phyloP scores from a whole-genome alignment of 2,113 vertebrate genomes.

The Fregetta grallaria region DNA sequence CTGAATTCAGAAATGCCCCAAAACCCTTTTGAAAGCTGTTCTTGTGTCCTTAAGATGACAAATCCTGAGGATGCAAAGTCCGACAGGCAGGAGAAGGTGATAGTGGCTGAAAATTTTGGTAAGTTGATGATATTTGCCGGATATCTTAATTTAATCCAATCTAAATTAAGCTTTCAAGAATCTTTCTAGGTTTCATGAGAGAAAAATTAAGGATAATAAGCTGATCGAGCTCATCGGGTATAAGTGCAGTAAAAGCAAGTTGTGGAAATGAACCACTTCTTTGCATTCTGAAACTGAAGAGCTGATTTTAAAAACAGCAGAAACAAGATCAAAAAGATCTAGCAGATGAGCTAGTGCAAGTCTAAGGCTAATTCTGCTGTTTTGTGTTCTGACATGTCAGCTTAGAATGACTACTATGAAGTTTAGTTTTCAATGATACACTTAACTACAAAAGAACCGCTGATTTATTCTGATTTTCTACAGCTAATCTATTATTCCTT shows the following conservation, averaged over 20 bases:
- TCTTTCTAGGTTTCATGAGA: neutral
- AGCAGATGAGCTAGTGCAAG: neutral
- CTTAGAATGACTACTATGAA: neutral
- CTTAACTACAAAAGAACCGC: neutral
- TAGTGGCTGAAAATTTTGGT: neutral
- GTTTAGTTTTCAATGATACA: neutral
- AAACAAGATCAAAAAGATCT: neutral
- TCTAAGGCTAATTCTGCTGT: neutral
- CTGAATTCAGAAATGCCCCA: neutral
- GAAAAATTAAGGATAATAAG: neutral
- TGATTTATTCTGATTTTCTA: neutral
- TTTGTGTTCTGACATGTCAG: neutral
- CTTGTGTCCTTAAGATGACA: neutral
- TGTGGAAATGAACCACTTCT: neutral
- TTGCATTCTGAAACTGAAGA: neutral
- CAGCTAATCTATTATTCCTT: conserved; percentile 1
- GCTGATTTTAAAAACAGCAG: neutral
- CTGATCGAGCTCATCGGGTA: neutral
- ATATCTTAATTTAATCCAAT: neutral
- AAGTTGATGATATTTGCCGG: neutral
- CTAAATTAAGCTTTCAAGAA: neutral
- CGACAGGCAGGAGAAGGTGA: neutral
- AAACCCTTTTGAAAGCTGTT: neutral
- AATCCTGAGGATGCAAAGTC: neutral
- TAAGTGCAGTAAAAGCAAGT: neutral